Conservation (phyloP, 2,888 invertebrate species). For the Ashinkailepas kermadecensis region DNA sequence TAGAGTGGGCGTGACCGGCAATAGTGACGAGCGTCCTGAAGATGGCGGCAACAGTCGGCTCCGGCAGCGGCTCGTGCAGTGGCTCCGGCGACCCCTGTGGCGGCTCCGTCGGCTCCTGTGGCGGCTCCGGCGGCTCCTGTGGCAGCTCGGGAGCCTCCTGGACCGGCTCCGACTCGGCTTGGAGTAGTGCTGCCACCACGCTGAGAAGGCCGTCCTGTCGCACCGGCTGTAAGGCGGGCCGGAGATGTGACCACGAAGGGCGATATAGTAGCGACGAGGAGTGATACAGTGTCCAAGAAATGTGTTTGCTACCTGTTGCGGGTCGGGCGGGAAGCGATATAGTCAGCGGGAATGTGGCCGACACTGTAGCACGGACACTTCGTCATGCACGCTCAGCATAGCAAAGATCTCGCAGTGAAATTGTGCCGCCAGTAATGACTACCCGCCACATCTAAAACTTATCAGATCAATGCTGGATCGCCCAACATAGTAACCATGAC, state of each 20-base stretch:
- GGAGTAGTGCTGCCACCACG: background rate
- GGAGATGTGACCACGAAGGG: background rate
- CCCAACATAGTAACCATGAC: too few species aligned
- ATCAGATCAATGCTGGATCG: too few species aligned
- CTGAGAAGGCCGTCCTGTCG: background rate
- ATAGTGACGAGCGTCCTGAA: background rate
- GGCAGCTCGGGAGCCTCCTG: background rate
- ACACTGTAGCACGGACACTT: too few species aligned
- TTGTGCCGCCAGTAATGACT: too few species aligned
- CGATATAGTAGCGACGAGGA: background rate
- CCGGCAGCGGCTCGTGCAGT: background rate
- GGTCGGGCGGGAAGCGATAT: too few species aligned
- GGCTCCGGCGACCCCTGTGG: background rate
- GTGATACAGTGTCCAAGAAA: too few species aligned
- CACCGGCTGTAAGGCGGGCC: background rate
- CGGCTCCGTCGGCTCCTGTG: background rate
- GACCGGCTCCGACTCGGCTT: background rate
- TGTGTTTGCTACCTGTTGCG: too few species aligned
- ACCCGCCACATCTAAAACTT: too few species aligned
- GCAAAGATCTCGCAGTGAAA: too few species aligned
- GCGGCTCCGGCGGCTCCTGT: background rate
- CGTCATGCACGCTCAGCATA: too few species aligned
- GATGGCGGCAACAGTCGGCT: background rate
- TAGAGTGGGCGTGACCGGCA: background rate
- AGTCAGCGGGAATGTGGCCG: too few species aligned